phyloP scores from a whole-genome alignment of 2,113 vertebrate species.

The Austrofundulus limnaeus region DNA sequence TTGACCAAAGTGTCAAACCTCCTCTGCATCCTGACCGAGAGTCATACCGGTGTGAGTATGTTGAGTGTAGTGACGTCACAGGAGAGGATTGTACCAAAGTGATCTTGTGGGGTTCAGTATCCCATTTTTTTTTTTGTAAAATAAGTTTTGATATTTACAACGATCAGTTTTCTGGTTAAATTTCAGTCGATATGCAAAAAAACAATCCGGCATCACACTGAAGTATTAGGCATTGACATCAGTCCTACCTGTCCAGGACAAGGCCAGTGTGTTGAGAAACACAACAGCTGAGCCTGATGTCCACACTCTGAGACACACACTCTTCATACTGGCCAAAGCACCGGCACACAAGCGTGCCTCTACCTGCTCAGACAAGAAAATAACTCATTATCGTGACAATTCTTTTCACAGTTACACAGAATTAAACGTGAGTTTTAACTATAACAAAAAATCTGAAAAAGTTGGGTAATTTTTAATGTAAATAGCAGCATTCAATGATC shows the following conservation, averaged over 20 bases:
- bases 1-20: too few species aligned
- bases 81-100: too few species aligned
- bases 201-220: not conserved
- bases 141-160: too few species aligned
- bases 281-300: constrained; percentile 58
- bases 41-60: too few species aligned
- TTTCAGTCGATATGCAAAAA: not conserved
- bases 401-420: not conserved
- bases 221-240: not conserved
- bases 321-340: constrained; percentile 62
- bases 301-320: constrained; percentile 46
- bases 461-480: too few species aligned
- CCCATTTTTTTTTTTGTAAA: too few species aligned
- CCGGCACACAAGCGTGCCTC: constrained; percentile 31
- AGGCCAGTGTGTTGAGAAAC: constrained; percentile 72
- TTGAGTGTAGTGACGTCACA: too few species aligned
- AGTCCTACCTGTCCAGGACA: constrained; percentile 73
- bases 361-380: constrained; percentile 47
- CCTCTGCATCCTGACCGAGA: too few species aligned
- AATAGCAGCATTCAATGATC: too few species aligned
- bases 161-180: too few species aligned
- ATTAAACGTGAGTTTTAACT: not conserved
- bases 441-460: not conserved
- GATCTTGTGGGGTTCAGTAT: too few species aligned
- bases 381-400: not conserved